Conservation (phyloP, 23 tunicate species). For the Diplosoma virens region DNA sequence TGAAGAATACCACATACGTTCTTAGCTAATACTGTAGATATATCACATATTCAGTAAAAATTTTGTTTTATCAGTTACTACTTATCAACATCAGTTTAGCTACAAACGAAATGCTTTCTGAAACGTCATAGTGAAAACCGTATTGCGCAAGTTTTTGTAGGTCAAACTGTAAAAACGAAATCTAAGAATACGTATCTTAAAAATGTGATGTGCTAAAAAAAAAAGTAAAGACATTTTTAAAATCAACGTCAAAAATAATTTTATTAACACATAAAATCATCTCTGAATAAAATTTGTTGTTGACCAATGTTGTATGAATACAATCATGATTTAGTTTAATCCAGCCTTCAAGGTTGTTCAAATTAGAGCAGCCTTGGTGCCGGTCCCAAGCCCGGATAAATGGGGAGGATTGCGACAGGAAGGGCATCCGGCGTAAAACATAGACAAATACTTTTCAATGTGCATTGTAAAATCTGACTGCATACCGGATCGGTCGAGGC, state of each 20-base stretch:
- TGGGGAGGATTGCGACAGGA: too few relatives aligned
- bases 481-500: too few relatives aligned
- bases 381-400: too few relatives aligned
- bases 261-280: too few relatives aligned
- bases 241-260: slow-evolving; percentile 17
- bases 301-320: too few relatives aligned
- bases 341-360: too few relatives aligned
- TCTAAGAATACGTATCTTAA: slow-evolving; percentile 14
- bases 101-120: not conserved
- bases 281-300: too few relatives aligned
- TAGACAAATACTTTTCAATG: too few relatives aligned
- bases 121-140: not conserved
- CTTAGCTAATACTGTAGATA: slow-evolving; percentile 12
- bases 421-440: too few relatives aligned
- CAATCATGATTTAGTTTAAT: too few relatives aligned
- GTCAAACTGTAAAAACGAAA: slow-evolving; percentile 10
- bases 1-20: not conserved
- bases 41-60: slow-evolving; percentile 6
- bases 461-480: too few relatives aligned
- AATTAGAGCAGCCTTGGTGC: too few relatives aligned
- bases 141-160: slow-evolving; percentile 5
- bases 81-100: slow-evolving; percentile 15
- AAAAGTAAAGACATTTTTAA: slow-evolving; percentile 32
- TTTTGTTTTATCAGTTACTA: slow-evolving; percentile 14
- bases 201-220: slow-evolving; percentile 29